Percentiles rank a stretch among this genome's conserved stretches.
Evolutionary conservation across 1,140 invertebrate species (phyloP).

Genomic region (Hyles euphorbiae): DNA sequence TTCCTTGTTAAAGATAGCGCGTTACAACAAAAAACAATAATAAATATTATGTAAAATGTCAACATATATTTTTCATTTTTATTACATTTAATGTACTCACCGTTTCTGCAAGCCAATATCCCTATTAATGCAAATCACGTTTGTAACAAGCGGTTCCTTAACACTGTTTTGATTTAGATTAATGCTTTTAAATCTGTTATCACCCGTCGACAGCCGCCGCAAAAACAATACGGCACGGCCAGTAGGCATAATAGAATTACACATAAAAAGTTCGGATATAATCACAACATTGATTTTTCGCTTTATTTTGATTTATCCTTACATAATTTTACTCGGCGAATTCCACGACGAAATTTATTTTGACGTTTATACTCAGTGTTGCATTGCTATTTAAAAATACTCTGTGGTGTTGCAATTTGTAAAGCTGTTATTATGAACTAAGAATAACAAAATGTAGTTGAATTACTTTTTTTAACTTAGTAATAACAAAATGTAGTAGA

Average conservation of each 20-base stretch:
- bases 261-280: slow-evolving; percentile 3
- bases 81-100: slow-evolving; percentile 25
- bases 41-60: not conserved
- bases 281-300: slow-evolving; percentile 2
- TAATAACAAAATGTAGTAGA: no score
- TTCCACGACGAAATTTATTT: slow-evolving; percentile 14
- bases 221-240: slow-evolving; percentile 60
- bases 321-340: slow-evolving; percentile 7
- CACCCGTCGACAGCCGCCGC: slow-evolving; percentile 60
- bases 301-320: no score
- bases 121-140: slow-evolving; percentile 48
- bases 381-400: slow-evolving; percentile 2
- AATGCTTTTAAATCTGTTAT: slow-evolving; percentile 60
- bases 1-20: not conserved
- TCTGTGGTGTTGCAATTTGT: no score
- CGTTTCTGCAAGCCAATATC: slow-evolving; percentile 55
- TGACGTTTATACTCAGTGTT: slow-evolving; percentile 13
- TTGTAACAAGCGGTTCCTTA: slow-evolving; percentile 43
- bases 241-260: slow-evolving; percentile 61
- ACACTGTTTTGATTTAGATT: slow-evolving; percentile 53
- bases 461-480: no score
- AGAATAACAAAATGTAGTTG: no score
- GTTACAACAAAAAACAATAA: no score
- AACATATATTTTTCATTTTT: not conserved
- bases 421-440: no score